phyloP scores from a whole-genome alignment of 2,888 invertebrate species.

The Calliphora vomitoria region DNA sequence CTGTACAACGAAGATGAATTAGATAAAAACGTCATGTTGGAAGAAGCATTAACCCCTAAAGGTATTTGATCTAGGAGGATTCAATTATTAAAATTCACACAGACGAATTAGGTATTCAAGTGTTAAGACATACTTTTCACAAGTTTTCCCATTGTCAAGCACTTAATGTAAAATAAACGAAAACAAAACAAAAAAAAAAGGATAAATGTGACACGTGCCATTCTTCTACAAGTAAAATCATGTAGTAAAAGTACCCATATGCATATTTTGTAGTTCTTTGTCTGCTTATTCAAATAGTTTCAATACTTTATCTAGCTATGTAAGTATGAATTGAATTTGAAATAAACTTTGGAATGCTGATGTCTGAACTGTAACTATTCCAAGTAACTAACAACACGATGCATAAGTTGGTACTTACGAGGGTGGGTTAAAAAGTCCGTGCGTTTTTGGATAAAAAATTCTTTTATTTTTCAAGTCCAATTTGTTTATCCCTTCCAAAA shows the following conservation, averaged over 20 bases:
- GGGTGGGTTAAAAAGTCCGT: no score
- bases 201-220: background rate
- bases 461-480: no score
- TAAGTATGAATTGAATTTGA: background rate
- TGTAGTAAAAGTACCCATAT: background rate
- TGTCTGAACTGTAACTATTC: background rate
- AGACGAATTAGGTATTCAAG: background rate
- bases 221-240: background rate
- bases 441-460: no score
- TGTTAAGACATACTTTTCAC: background rate
- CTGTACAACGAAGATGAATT: background rate
- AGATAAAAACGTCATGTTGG: background rate
- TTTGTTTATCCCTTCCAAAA: no score
- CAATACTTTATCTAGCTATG: background rate
- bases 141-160: constrained; percentile 30
- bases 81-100: background rate
- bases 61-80: background rate
- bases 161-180: background rate
- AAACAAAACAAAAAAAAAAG: background rate
- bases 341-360: background rate
- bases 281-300: background rate
- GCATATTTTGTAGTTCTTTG: background rate
- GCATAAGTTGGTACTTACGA: no score
- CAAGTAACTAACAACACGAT: background rate
- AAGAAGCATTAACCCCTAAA: constrained; percentile 16